A percentile compares a stretch with the other conserved stretches of the same genome.
phyloP scores from a whole-genome alignment of 2,113 vertebrate species.

The Sorex fumeus region DNA sequence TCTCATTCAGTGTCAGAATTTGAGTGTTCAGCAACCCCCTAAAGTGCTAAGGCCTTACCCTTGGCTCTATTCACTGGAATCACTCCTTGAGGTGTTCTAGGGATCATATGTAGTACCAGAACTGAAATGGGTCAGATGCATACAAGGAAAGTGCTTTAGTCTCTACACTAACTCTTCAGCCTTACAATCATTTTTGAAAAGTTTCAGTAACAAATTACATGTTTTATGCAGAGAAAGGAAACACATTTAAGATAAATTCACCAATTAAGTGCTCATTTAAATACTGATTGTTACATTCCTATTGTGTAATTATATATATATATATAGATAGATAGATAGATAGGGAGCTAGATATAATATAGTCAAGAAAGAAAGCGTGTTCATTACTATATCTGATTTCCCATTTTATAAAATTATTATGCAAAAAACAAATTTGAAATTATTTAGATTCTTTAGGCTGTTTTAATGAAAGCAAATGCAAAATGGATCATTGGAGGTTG shows the following conservation, averaged over 20 bases:
- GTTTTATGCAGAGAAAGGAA: background rate
- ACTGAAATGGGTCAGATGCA: too few relatives aligned
- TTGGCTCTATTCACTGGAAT: too few relatives aligned
- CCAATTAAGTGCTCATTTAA: background rate
- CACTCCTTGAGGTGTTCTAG: too few relatives aligned
- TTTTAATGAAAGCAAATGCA: background rate
- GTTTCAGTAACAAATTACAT: too few relatives aligned
- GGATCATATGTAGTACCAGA: too few relatives aligned
- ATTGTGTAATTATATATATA: background rate
- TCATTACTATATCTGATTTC: background rate
- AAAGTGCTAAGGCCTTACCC: too few relatives aligned
- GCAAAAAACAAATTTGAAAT: background rate
- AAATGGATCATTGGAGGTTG: fast-evolving
- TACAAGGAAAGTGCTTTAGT: too few relatives aligned
- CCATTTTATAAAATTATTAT: background rate
- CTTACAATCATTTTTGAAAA: background rate
- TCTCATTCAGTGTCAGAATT: background rate
- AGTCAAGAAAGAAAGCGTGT: too few relatives aligned
- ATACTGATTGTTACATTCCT: background rate
- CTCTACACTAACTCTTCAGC: too few relatives aligned
- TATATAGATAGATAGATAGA: background rate
- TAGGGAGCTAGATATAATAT: too few relatives aligned
- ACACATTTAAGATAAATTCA: background rate
- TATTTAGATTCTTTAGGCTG: background rate
- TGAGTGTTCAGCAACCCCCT: background rate